Conservation (phyloP, 2,113 vertebrate genomes). For the Dermatemys mawii region DNA sequence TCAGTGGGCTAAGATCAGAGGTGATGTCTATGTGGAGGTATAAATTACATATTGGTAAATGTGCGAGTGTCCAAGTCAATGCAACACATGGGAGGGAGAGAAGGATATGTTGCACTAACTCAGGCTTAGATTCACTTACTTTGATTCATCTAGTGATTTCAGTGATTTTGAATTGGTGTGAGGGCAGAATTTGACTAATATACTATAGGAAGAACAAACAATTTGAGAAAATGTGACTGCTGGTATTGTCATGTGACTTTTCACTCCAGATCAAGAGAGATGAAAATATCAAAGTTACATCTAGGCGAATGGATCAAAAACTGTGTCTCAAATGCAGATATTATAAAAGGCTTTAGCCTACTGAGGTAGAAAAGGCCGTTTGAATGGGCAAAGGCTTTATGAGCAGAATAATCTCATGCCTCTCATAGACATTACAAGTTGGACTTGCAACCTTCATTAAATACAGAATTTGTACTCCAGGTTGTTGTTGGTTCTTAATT, state of each 20-base stretch:
- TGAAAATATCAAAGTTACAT: not conserved
- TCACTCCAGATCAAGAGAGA: not conserved
- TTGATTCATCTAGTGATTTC: not conserved
- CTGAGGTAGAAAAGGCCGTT: not conserved
- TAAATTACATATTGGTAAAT: not conserved
- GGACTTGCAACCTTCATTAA: not conserved
- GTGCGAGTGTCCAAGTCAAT: not conserved
- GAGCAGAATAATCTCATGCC: not conserved
- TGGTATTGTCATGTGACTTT: not conserved
- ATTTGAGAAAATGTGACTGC: not conserved
- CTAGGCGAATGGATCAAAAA: not conserved
- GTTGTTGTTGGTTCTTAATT: not conserved
- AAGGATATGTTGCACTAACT: not conserved
- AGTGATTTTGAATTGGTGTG: not conserved
- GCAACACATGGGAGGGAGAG: not conserved
- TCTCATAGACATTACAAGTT: not conserved
- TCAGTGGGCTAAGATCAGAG: not conserved
- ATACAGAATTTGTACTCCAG: not conserved
- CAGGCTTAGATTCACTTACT: not conserved
- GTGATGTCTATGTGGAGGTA: not conserved
- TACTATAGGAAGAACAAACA: not conserved
- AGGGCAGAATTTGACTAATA: not conserved
- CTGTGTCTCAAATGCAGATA: not conserved
- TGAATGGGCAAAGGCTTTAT: not conserved
- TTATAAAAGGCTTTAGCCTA: not conserved